A percentile compares a stretch with the other conserved stretches of the same genome.
phyloP scores from a whole-genome alignment of 2,888 invertebrate genomes.

The Drosophila quinaria region DNA sequence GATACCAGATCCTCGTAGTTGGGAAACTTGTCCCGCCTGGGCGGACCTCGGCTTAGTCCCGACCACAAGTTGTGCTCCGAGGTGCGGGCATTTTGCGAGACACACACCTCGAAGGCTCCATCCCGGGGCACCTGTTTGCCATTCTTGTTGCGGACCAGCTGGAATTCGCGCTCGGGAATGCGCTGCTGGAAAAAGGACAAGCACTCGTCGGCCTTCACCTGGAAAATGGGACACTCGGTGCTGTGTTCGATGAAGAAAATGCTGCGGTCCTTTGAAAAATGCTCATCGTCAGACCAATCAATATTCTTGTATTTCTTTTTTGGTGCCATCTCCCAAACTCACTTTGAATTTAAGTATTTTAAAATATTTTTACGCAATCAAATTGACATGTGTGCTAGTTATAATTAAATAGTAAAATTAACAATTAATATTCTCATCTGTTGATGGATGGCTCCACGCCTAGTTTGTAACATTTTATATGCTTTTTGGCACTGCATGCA shows the following conservation, averaged over 20 bases:
- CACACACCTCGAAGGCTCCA: conserved; percentile 82
- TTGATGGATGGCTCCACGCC: conserved; percentile 62
- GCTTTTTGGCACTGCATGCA: conserved; percentile 37
- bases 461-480: conserved; percentile 49
- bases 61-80: conserved; percentile 75
- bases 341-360: not conserved
- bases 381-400: conserved; percentile 30
- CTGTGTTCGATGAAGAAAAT: conserved; percentile 83
- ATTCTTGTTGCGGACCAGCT: conserved; percentile 75
- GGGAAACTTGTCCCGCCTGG: conserved; percentile 84
- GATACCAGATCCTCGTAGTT: conserved; percentile 69
- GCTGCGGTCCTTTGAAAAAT: conserved; percentile 80
- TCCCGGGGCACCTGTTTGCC: conserved; percentile 72
- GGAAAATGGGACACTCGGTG: conserved; percentile 83
- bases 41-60: conserved; percentile 82
- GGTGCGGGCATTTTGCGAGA: conserved; percentile 83
- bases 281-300: conserved; percentile 79
- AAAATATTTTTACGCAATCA: not conserved
- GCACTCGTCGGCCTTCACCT: conserved; percentile 80
- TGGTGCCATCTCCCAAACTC: conserved; percentile 40
- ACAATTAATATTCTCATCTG: conserved; percentile 53
- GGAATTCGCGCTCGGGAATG: conserved; percentile 79
- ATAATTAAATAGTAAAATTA: conserved; percentile 33
- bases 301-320: conserved; percentile 65
- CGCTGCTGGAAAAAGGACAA: conserved; percentile 59